phyloP scores from a whole-genome alignment of 2,797 vertebrate species.

The Sebastes aleutianus region DNA sequence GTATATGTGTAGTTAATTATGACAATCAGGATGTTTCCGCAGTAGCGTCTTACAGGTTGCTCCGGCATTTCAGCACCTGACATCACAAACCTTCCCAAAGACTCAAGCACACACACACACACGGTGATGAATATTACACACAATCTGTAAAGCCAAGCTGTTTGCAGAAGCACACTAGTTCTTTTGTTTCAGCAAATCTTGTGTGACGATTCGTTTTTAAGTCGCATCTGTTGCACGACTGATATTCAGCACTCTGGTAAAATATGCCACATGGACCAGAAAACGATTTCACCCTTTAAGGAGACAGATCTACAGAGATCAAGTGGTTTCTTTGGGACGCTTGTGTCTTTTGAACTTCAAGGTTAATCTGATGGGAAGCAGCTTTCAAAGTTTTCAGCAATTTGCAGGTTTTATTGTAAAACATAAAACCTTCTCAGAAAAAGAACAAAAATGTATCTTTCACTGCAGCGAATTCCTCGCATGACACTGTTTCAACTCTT shows the following conservation, averaged over 20 bases:
- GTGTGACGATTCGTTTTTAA: slow-evolving; percentile 6
- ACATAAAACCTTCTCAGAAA: background rate
- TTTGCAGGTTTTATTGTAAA: slow-evolving; percentile 8
- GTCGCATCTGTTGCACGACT: slow-evolving; percentile 38
- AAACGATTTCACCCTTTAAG: slow-evolving; percentile 8
- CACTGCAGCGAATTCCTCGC: background rate
- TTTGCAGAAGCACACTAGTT: slow-evolving; percentile 39
- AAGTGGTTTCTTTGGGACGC: background rate
- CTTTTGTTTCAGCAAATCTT: slow-evolving; percentile 13
- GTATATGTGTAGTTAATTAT: slow-evolving; percentile 51
- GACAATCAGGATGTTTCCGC: slow-evolving; percentile 78
- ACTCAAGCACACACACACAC: slow-evolving; percentile 52
- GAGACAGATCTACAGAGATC: slow-evolving; percentile 9
- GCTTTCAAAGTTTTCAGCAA: background rate
- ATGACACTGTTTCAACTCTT: background rate
- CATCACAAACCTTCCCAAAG: slow-evolving; percentile 57
- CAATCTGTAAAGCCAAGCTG: slow-evolving; percentile 43
- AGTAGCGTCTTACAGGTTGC: slow-evolving; percentile 48
- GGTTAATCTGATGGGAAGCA: slow-evolving; percentile 2
- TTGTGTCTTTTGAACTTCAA: slow-evolving; percentile 19
- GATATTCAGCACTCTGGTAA: slow-evolving; percentile 32
- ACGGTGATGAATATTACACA: slow-evolving; percentile 22
- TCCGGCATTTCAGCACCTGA: slow-evolving; percentile 30
- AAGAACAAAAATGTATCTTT: slow-evolving; percentile 6
- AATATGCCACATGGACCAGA: slow-evolving; percentile 10